Evolutionary conservation across 1,140 invertebrate species (phyloP).

Genomic region (Elysia chlorotica): DNA sequence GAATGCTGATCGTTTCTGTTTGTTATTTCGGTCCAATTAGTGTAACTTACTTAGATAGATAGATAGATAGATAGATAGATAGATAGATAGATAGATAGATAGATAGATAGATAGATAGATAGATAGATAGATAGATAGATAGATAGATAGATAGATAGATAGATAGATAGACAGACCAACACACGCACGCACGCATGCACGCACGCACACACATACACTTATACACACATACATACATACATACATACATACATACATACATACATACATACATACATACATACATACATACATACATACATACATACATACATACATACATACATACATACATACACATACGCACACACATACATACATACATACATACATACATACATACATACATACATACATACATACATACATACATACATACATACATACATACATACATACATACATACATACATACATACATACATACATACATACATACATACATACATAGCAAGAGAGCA

Average conservation of each 20-base stretch:
- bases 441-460: background rate
- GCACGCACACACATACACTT: background rate
- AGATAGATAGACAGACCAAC: background rate
- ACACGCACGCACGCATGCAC: background rate
- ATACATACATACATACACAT: background rate
- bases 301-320: background rate
- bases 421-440: background rate
- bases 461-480: background rate
- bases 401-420: conserved; percentile 3
- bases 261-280: background rate
- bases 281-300: background rate
- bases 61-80: background rate
- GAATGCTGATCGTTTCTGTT: too few relatives aligned
- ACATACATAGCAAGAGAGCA: background rate
- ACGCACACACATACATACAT: conserved; percentile 9
- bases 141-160: conserved; percentile 5
- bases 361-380: conserved; percentile 9
- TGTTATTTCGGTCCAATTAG: too few relatives aligned
- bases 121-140: conserved; percentile 6
- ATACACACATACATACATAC: background rate
- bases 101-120: background rate
- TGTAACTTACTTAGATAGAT: too few relatives aligned
- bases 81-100: background rate
- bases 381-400: conserved; percentile 14
- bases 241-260: background rate